Evolutionary conservation across 2,797 vertebrate genomes (phyloP).

Genomic region (Sebastes hubbsi): DNA sequence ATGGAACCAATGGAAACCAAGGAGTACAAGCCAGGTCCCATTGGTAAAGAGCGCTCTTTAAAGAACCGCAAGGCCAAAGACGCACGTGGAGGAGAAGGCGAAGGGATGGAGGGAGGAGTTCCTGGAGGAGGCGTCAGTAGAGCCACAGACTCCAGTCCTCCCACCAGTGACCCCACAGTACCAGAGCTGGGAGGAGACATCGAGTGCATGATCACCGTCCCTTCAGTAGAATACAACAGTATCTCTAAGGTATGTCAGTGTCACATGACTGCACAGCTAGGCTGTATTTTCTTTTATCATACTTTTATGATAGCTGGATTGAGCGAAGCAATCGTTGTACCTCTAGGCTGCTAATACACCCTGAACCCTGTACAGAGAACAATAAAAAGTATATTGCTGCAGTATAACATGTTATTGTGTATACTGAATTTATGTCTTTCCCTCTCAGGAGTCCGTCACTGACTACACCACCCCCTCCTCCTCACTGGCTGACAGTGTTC

Average conservation of each 20-base stretch:
- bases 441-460: conserved; percentile 92
- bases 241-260: conserved; percentile 87
- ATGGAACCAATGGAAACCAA: conserved; percentile 93
- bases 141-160: conserved; percentile 86
- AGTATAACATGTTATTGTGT: not conserved
- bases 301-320: not conserved
- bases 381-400: not conserved
- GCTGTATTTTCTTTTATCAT: not conserved
- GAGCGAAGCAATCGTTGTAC: not conserved
- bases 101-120: conserved; percentile 88
- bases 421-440: not conserved
- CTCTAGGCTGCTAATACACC: not conserved
- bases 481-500: conserved; percentile 92
- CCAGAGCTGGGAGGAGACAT: conserved; percentile 92
- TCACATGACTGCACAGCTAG: not conserved
- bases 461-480: conserved; percentile 97
- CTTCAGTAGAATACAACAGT: conserved; percentile 90
- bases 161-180: conserved; percentile 87
- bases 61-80: conserved; percentile 99
- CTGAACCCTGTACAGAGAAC: not conserved
- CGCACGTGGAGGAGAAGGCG: conserved; percentile 88
- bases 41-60: conserved; percentile 96
- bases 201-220: conserved; percentile 95
- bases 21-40: conserved; percentile 98
- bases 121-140: conserved; percentile 77